A percentile compares a stretch with the other conserved stretches of the same genome.
These are phyloP conservation scores for Drosophila ambigua DNA, from an alignment of 1,140 invertebrate genomes.

Conservation along the genomic window DNA sequence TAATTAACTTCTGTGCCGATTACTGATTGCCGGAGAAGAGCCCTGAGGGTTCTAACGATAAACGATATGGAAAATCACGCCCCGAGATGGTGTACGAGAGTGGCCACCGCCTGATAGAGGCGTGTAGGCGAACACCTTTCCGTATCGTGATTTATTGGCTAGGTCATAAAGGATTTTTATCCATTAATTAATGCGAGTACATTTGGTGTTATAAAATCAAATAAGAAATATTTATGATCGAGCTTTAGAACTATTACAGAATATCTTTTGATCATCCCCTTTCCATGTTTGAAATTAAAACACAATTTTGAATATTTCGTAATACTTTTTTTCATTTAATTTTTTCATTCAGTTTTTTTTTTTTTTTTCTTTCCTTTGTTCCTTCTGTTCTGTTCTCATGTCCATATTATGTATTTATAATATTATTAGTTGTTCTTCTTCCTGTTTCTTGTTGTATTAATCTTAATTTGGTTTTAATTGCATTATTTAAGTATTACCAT, in stretches of 20 bases:
- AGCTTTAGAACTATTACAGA: not conserved
- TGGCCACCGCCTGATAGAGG: slow-evolving; percentile 31
- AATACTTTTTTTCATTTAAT: slow-evolving; percentile 70
- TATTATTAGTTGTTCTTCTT: slow-evolving; percentile 61
- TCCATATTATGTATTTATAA: slow-evolving; percentile 64
- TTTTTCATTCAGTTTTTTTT: slow-evolving; percentile 42
- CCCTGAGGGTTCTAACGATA: slow-evolving; percentile 28
- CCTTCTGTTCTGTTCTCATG: slow-evolving; percentile 32
- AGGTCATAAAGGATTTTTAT: slow-evolving; percentile 10
- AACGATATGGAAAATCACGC: slow-evolving; percentile 48
- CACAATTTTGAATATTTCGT: slow-evolving; percentile 20
- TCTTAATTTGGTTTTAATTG: slow-evolving; percentile 61
- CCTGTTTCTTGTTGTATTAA: slow-evolving; percentile 64
- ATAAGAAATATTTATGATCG: too few species aligned
- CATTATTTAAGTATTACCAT: slow-evolving; percentile 73
- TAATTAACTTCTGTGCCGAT: slow-evolving; percentile 34
- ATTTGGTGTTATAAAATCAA: too few species aligned
- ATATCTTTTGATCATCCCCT: not conserved
- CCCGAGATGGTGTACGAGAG: slow-evolving; percentile 28
- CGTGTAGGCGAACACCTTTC: slow-evolving; percentile 34
- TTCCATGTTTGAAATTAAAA: not conserved
- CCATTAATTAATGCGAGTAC: not conserved
- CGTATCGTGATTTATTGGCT: slow-evolving; percentile 29
- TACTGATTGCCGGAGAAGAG: slow-evolving; percentile 29
- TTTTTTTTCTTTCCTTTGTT: slow-evolving; percentile 22